Percentiles rank a stretch among this genome's conserved stretches.
These are phyloP conservation scores for Pleuronectes platessa DNA, from an alignment of 2,113 vertebrate species.

Conservation along the genomic window DNA sequence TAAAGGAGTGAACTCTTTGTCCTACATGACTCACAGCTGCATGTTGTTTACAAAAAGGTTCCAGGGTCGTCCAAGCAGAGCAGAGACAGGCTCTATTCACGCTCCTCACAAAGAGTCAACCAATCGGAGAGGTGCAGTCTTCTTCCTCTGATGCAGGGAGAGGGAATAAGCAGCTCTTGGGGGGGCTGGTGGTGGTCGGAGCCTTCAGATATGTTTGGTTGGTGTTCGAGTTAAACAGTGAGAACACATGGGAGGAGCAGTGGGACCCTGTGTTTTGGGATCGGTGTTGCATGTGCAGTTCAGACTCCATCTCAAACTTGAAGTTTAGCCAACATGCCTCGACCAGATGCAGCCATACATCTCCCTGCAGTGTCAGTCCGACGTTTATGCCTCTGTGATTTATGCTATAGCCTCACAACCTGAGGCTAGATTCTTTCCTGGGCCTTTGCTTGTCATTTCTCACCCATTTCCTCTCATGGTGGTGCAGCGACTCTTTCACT, in stretches of 20 bases:
- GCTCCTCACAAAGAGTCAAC: slow-evolving; percentile 33
- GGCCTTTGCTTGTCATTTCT: slow-evolving; percentile 28
- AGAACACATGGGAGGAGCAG: slow-evolving; percentile 8
- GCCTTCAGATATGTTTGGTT: slow-evolving; percentile 8
- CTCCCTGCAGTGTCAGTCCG: slow-evolving; percentile 19
- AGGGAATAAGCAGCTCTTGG: slow-evolving; percentile 6
- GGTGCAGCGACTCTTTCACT: neutral
- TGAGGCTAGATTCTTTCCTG: slow-evolving; percentile 27
- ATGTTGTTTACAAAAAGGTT: slow-evolving; percentile 59
- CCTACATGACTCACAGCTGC: slow-evolving; percentile 39
- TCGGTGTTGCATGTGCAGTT: slow-evolving; percentile 14
- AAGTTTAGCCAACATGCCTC: neutral
- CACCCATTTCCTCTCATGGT: neutral
- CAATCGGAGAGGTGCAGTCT: neutral
- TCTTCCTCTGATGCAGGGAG: slow-evolving; percentile 11
- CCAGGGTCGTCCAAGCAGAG: slow-evolving; percentile 66
- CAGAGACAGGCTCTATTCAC: slow-evolving; percentile 24
- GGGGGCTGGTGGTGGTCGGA: neutral
- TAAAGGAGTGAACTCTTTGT: slow-evolving; percentile 46
- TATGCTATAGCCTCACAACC: slow-evolving; percentile 26
- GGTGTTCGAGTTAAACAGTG: neutral
- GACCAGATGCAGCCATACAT: slow-evolving; percentile 35
- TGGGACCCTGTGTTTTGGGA: neutral
- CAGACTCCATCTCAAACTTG: slow-evolving; percentile 17
- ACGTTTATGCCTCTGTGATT: slow-evolving; percentile 40